Evolutionary conservation across 1,140 invertebrate species (phyloP).

Genomic region (Listronotus bonariensis): DNA sequence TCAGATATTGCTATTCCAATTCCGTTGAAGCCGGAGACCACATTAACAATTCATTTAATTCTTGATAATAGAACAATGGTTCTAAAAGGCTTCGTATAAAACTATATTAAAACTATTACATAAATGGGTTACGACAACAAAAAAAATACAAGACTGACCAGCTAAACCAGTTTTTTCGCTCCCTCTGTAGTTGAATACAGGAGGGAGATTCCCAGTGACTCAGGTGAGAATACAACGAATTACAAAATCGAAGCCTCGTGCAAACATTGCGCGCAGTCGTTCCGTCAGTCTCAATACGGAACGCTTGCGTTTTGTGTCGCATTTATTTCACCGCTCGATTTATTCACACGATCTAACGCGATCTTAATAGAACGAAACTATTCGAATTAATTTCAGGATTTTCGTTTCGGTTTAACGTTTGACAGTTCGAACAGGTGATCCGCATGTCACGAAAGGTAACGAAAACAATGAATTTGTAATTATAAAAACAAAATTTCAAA

Average conservation of each 20-base stretch:
- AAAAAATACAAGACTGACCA: neutral
- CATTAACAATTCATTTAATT: too few species aligned
- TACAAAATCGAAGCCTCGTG: constrained; percentile 6
- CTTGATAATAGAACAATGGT: too few species aligned
- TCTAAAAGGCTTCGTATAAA: too few species aligned
- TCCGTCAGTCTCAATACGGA: neutral
- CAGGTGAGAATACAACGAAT: constrained; percentile 13
- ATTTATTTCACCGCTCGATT: constrained; percentile 3
- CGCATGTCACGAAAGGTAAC: too few species aligned
- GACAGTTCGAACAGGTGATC: too few species aligned
- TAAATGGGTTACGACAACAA: too few species aligned
- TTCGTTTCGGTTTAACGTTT: neutral
- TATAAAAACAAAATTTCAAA: neutral
- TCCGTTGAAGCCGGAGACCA: too few species aligned
- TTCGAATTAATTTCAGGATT: too few species aligned
- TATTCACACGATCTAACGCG: neutral
- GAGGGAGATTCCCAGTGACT: constrained; percentile 22
- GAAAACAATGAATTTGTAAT: constrained; percentile 20
- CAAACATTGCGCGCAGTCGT: constrained; percentile 2
- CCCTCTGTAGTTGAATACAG: neutral
- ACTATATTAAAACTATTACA: neutral
- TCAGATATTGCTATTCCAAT: too few species aligned
- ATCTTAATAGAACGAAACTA: neutral
- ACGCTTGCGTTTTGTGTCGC: constrained; percentile 12
- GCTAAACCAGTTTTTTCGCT: neutral